phyloP scores from a whole-genome alignment of 2,888 invertebrate species.

The Drosophila kokeensis region DNA sequence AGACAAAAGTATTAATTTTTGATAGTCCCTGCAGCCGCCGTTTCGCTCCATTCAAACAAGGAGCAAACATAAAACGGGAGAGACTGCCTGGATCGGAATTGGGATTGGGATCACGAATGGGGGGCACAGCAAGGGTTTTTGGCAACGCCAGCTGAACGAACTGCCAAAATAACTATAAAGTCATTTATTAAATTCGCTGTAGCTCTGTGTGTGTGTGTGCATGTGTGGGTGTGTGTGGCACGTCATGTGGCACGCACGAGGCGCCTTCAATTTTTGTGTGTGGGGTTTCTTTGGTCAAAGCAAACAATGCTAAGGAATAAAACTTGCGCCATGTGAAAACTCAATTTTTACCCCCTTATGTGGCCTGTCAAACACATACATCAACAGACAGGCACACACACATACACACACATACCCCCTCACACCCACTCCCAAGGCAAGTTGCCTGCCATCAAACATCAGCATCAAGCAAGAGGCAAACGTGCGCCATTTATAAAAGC shows the following conservation, averaged over 20 bases:
- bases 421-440: slow-evolving; percentile 18
- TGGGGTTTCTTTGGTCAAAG: slow-evolving; percentile 45
- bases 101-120: neutral
- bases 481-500: slow-evolving; percentile 79
- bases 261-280: slow-evolving; percentile 13
- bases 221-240: slow-evolving; percentile 21
- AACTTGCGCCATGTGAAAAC: slow-evolving; percentile 70
- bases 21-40: slow-evolving; percentile 77
- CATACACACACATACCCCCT: neutral
- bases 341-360: slow-evolving; percentile 80
- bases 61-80: slow-evolving; percentile 43
- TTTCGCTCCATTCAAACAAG: slow-evolving; percentile 36
- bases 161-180: slow-evolving; percentile 73
- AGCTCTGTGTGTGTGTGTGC: slow-evolving; percentile 4
- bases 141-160: slow-evolving; percentile 21
- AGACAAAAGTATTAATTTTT: slow-evolving; percentile 81
- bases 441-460: slow-evolving; percentile 69
- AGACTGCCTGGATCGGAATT: slow-evolving; percentile 13
- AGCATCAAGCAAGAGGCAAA: slow-evolving; percentile 56
- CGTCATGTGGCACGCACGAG: slow-evolving; percentile 57
- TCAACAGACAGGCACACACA: slow-evolving; percentile 41
- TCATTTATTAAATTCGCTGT: slow-evolving; percentile 79
- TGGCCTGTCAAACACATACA: slow-evolving; percentile 79
- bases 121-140: slow-evolving; percentile 62
- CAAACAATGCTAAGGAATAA: slow-evolving; percentile 63